Evolutionary conservation across 1,140 invertebrate genomes (phyloP).

Genomic region (Ips nitidus): DNA sequence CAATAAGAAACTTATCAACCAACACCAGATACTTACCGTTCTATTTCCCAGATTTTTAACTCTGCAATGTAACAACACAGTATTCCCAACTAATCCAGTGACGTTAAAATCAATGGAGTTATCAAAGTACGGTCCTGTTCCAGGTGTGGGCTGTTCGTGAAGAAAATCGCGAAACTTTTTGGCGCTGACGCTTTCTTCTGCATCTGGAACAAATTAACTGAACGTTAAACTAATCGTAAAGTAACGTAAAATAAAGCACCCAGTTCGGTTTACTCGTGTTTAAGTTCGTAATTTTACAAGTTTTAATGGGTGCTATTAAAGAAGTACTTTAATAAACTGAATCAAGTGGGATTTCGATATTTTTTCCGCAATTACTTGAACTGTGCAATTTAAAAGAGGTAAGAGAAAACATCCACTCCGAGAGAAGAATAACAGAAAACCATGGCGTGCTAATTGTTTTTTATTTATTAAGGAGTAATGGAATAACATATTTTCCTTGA

Average conservation of each 20-base stretch:
- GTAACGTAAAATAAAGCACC: too few relatives aligned
- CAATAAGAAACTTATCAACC: too few relatives aligned
- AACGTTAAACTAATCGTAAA: too few relatives aligned
- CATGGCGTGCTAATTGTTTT: neutral
- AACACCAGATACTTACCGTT: slow-evolving; percentile 65
- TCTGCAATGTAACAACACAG: slow-evolving; percentile 80
- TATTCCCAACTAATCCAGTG: slow-evolving; percentile 83
- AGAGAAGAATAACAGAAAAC: neutral
- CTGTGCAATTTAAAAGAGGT: too few relatives aligned
- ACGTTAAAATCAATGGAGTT: slow-evolving; percentile 76
- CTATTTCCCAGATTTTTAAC: slow-evolving; percentile 87
- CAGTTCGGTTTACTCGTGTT: too few relatives aligned
- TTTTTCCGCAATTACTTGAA: too few relatives aligned
- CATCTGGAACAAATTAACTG: slow-evolving; percentile 41
- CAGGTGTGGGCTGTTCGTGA: slow-evolving; percentile 70
- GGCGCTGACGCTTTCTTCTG: slow-evolving; percentile 47
- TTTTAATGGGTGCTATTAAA: too few relatives aligned
- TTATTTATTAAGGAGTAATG: slow-evolving; percentile 1
- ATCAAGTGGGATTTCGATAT: too few relatives aligned
- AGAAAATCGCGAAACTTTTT: slow-evolving; percentile 69
- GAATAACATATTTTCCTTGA: too few relatives aligned
- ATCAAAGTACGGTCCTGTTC: slow-evolving; percentile 79
- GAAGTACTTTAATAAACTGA: too few relatives aligned
- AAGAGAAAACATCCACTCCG: too few relatives aligned
- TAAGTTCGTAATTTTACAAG: too few relatives aligned